These are phyloP conservation scores for Centropus unirufus DNA, from an alignment of 2,113 vertebrate species.

Conservation along the genomic window DNA sequence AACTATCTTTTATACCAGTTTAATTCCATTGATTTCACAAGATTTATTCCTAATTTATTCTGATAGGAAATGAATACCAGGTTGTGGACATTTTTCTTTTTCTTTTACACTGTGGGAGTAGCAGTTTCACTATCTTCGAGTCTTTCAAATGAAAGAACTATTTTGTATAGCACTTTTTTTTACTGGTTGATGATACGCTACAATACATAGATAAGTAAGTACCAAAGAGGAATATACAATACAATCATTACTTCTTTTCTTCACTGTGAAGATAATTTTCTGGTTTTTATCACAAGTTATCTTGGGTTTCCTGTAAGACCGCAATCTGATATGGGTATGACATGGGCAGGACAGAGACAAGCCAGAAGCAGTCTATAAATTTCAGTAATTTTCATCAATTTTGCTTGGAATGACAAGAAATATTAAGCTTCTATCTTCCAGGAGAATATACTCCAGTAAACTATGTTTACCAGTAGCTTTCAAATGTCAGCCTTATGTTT, in stretches of 20 bases:
- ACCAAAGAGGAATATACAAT: neutral
- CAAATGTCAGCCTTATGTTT: neutral
- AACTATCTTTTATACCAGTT: slow-evolving; percentile 41
- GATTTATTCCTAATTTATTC: slow-evolving; percentile 31
- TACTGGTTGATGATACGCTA: neutral
- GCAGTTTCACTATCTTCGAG: neutral
- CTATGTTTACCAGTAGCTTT: neutral
- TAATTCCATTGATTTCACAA: slow-evolving; percentile 49
- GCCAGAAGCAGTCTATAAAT: neutral
- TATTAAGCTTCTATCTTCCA: neutral
- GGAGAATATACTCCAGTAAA: neutral
- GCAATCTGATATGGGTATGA: neutral
- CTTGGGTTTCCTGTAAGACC: neutral
- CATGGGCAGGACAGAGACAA: neutral
- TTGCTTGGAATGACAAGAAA: slow-evolving; percentile 16
- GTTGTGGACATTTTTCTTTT: neutral
- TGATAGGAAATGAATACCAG: neutral
- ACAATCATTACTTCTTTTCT: neutral
- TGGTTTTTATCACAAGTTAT: neutral
- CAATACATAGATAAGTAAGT: neutral
- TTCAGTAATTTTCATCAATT: neutral
- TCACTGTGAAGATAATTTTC: neutral
- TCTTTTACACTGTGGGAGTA: accelerated
- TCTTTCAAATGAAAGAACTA: neutral
- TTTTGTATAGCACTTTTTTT: neutral